Percentiles rank a stretch among this genome's conserved stretches.
Evolutionary conservation across 2,113 vertebrate genomes (phyloP).

Genomic region (Chrysochloris asiatica): DNA sequence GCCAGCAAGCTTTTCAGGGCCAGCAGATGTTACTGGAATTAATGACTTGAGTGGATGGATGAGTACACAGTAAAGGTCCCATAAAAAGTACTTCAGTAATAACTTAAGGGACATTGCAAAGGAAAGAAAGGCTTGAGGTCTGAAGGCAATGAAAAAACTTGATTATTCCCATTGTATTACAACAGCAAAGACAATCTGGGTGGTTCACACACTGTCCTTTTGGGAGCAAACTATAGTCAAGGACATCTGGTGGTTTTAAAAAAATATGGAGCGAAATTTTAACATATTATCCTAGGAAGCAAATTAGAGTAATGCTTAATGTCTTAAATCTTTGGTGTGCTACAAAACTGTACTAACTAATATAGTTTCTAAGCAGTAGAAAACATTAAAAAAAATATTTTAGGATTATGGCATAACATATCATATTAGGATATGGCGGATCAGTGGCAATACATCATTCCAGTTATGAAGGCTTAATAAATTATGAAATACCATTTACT

Average conservation of each 20-base stretch:
- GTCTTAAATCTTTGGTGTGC: slow-evolving; percentile 8
- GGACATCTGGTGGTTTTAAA: not conserved
- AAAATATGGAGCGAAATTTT: not conserved
- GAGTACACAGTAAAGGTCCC: not conserved
- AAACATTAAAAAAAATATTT: slow-evolving; percentile 10
- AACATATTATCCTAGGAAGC: not conserved
- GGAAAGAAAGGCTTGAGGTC: not conserved
- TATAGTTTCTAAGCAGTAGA: not conserved
- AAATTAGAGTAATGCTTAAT: not conserved
- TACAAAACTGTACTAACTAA: not conserved
- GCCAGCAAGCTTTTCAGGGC: slow-evolving; percentile 40
- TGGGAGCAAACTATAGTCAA: not conserved
- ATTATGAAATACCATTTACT: slow-evolving; percentile 6
- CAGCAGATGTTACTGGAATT: slow-evolving; percentile 51
- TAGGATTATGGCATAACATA: not conserved
- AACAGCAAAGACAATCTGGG: not conserved
- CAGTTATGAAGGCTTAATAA: not conserved
- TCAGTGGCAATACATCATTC: not conserved
- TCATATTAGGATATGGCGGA: too few species aligned
- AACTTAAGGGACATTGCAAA: slow-evolving; percentile 2
- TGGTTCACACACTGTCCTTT: not conserved
- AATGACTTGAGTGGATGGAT: not conserved
- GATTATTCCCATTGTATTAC: not conserved
- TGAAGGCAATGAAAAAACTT: not conserved
- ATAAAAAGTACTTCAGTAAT: slow-evolving; percentile 15